These are phyloP conservation scores for Brevimyrus niger DNA, from an alignment of 2,113 vertebrate species.

Conservation along the genomic window DNA sequence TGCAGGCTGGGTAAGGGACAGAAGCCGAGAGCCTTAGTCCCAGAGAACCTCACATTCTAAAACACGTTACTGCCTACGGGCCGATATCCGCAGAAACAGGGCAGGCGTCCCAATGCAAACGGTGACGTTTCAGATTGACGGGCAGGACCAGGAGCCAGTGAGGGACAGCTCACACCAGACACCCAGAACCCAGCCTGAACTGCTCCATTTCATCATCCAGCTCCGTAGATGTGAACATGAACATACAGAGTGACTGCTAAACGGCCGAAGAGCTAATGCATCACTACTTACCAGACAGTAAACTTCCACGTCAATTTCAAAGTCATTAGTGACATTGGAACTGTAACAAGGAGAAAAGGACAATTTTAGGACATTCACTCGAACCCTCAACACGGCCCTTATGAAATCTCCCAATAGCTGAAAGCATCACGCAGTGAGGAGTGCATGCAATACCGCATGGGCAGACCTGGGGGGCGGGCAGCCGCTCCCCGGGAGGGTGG, in stretches of 20 bases:
- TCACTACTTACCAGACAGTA: conserved; percentile 78
- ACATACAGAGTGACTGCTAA: neutral
- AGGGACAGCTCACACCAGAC: neutral
- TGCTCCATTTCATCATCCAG: neutral
- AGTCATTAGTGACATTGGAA: conserved; percentile 78
- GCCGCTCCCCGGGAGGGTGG: too few relatives aligned
- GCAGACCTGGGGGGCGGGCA: neutral
- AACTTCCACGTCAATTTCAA: conserved; percentile 82
- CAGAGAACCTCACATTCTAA: neutral
- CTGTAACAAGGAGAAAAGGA: conserved; percentile 46
- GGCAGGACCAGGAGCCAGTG: neutral
- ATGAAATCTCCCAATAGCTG: neutral
- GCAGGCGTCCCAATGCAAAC: neutral
- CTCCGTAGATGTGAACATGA: neutral
- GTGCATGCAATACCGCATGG: neutral
- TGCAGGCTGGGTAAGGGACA: neutral
- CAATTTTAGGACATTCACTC: neutral
- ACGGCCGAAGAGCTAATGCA: neutral
- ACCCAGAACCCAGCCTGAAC: neutral
- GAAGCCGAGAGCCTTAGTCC: neutral
- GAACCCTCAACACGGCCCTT: neutral
- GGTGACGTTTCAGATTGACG: neutral
- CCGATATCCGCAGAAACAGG: neutral
- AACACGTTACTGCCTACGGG: neutral
- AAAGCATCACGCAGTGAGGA: neutral